These are phyloP conservation scores for Aleiodes sp. DNA, from an alignment of 1,140 invertebrate species.

Conservation along the genomic window DNA sequence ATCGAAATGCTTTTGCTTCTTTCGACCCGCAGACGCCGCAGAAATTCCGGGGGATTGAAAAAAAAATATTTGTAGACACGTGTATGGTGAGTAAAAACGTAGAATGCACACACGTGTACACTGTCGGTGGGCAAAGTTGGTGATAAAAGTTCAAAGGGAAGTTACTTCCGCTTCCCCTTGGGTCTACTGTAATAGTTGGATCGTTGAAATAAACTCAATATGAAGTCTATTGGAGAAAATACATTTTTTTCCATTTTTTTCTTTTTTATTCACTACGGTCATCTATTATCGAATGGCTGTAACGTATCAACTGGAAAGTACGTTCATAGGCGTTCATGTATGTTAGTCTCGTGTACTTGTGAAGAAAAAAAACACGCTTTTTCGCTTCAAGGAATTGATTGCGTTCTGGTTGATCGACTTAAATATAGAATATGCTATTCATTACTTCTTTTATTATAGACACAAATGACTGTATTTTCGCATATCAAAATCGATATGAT, in stretches of 20 bases:
- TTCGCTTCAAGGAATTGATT: no score
- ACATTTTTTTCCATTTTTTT: background rate
- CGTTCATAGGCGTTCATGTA: no score
- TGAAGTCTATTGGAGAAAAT: background rate
- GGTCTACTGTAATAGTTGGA: background rate
- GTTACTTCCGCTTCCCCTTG: background rate
- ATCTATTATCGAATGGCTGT: no score
- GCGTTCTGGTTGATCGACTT: no score
- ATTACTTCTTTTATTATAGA: no score
- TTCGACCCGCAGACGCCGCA: background rate
- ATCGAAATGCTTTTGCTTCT: background rate
- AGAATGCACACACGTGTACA: background rate
- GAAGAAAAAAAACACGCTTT: no score
- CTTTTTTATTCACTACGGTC: no score
- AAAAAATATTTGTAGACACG: background rate
- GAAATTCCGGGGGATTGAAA: background rate
- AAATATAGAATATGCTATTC: no score
- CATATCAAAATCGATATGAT: no score
- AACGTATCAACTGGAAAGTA: no score
- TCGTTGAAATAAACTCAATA: constrained; percentile 3
- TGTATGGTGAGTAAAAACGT: constrained; percentile 16
- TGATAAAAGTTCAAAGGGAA: constrained; percentile 49
- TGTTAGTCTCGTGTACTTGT: no score
- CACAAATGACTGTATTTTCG: no score
- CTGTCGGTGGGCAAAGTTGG: background rate